phyloP scores from a whole-genome alignment of 2,797 vertebrate species.

The Coregonus ussuriensis region DNA sequence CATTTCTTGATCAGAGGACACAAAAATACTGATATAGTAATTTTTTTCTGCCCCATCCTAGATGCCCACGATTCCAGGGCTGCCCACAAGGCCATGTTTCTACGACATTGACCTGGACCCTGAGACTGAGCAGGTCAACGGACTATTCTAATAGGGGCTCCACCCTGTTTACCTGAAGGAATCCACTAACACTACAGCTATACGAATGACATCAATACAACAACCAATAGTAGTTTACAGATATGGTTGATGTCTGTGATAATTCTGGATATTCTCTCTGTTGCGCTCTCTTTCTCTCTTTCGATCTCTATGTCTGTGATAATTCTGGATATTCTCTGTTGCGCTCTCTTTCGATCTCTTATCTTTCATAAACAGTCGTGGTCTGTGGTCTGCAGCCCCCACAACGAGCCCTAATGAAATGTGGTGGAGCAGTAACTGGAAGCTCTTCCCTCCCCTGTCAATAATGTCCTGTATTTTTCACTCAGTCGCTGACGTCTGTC shows the following conservation, averaged over 20 bases:
- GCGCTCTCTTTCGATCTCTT: background rate
- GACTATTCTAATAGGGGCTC: constrained; percentile 82
- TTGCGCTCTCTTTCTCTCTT: background rate
- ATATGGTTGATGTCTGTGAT: constrained; percentile 30
- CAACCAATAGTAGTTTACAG: background rate
- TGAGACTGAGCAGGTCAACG: constrained; percentile 86
- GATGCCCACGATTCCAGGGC: constrained; percentile 98
- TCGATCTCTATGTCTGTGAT: constrained; percentile 31
- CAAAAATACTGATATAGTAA: background rate
- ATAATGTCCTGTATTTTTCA: constrained; percentile 29
- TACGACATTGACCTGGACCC: constrained; percentile 97
- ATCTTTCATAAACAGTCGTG: background rate
- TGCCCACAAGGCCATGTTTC: constrained; percentile 97
- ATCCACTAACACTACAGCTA: background rate
- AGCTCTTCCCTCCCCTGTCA: constrained; percentile 14
- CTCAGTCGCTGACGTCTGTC: constrained; percentile 29
- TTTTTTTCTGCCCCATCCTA: constrained; percentile 45
- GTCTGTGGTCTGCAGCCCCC: background rate
- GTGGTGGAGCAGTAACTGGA: constrained; percentile 37
- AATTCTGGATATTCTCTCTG: background rate
- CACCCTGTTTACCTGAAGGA: constrained; percentile 39
- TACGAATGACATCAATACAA: background rate
- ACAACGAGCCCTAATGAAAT: constrained; percentile 33
- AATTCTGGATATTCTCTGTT: background rate
- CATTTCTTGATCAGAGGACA: background rate